Conservation (phyloP, 1,140 invertebrate species). For the Ooceraea biroi region DNA sequence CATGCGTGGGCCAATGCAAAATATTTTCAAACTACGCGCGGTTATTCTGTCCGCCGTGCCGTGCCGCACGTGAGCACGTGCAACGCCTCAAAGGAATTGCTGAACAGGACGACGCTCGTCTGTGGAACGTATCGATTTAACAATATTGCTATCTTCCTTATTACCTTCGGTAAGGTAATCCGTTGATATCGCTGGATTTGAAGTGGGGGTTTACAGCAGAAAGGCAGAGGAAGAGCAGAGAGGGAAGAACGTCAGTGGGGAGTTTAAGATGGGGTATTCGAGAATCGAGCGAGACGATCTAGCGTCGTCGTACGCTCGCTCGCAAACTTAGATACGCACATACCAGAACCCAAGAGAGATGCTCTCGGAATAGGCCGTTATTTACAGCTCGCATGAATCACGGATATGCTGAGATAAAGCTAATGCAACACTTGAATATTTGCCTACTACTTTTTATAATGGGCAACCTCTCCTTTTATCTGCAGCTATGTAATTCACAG, state of each 20-base stretch:
- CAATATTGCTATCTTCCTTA: slow-evolving; percentile 69
- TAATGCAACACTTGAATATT: slow-evolving; percentile 63
- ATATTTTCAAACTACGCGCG: slow-evolving; percentile 51
- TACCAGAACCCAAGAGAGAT: slow-evolving; percentile 56
- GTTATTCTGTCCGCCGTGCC: slow-evolving; percentile 25
- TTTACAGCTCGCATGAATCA: slow-evolving; percentile 67
- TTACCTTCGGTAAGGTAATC: slow-evolving; percentile 56
- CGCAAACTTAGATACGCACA: slow-evolving; percentile 54
- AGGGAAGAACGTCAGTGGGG: background rate
- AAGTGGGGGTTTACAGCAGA: background rate
- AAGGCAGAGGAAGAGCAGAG: background rate
- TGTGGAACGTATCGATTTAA: slow-evolving; percentile 64
- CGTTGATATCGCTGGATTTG: slow-evolving; percentile 51
- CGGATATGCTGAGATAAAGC: slow-evolving; percentile 58
- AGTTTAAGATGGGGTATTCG: slow-evolving; percentile 48
- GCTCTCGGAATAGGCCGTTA: slow-evolving; percentile 54
- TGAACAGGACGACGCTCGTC: slow-evolving; percentile 30
- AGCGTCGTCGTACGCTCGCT: slow-evolving; percentile 31
- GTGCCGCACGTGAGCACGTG: slow-evolving; percentile 21
- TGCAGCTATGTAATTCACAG: slow-evolving; percentile 4
- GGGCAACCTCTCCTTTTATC: background rate
- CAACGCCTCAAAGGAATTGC: slow-evolving; percentile 46
- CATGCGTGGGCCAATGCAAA: slow-evolving; percentile 65
- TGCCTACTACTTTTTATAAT: slow-evolving; percentile 21
- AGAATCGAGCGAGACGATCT: slow-evolving; percentile 52